A percentile compares a stretch with the other conserved stretches of the same genome.
Conservation (phyloP, 2,113 vertebrate species). For the Coturnix japonica region DNA sequence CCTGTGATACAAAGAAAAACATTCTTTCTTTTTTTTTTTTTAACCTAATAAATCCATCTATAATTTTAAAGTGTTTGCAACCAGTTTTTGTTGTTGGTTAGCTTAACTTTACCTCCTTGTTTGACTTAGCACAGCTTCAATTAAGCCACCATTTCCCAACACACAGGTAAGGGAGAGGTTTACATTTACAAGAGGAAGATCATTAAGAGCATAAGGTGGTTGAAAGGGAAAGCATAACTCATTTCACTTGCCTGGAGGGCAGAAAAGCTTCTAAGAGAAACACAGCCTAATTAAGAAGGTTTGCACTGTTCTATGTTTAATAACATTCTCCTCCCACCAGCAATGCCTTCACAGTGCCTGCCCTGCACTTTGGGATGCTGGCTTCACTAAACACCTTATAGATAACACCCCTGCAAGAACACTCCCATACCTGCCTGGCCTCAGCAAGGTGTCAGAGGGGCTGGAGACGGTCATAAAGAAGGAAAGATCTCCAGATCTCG, state of each 20-base stretch:
- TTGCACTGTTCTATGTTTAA: slow-evolving; percentile 12
- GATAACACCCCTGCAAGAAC: neutral
- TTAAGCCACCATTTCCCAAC: neutral
- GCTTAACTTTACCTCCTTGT: slow-evolving; percentile 20
- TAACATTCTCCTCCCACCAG: neutral
- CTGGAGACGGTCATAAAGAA: neutral
- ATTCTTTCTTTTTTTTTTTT: slow-evolving; percentile 39
- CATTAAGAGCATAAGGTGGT: slow-evolving; percentile 15
- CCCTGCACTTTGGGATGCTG: neutral
- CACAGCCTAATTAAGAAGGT: slow-evolving; percentile 37
- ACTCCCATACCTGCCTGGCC: accelerated
- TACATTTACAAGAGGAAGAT: neutral
- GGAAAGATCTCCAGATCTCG: neutral
- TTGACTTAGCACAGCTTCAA: slow-evolving; percentile 18
- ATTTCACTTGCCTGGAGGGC: neutral
- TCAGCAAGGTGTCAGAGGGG: neutral
- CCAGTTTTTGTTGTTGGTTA: neutral
- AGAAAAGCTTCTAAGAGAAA: slow-evolving; percentile 1
- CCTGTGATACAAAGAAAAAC: neutral
- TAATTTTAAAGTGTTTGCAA: slow-evolving; percentile 57
- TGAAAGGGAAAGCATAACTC: slow-evolving; percentile 31
- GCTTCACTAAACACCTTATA: neutral
- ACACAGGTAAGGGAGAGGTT: neutral
- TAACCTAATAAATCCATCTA: slow-evolving; percentile 59
- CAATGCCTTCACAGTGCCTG: neutral